phyloP scores from a whole-genome alignment of 2,888 invertebrate genomes.

The Tipula vernalis region DNA sequence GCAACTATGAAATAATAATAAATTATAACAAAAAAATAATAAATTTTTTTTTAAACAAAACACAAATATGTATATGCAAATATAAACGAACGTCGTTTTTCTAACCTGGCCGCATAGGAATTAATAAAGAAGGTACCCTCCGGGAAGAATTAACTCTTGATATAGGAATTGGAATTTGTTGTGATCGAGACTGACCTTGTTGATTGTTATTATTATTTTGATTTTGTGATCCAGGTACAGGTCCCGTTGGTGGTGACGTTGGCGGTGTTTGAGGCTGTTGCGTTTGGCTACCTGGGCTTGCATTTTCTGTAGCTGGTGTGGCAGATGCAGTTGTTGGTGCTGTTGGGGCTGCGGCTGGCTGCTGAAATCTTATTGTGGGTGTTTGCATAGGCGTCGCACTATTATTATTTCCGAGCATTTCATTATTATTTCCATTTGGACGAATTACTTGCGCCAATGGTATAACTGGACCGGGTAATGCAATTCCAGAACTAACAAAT shows the following conservation, averaged over 20 bases:
- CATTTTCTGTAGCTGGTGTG: neutral
- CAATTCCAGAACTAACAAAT: constrained; percentile 28
- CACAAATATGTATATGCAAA: neutral
- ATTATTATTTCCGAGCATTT: constrained; percentile 15
- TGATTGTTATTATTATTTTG: constrained; percentile 9
- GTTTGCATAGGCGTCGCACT: neutral
- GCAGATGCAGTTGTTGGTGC: constrained; percentile 18
- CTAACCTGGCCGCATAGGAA: constrained; percentile 11
- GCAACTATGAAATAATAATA: constrained; percentile 8
- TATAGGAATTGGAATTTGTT: neutral
- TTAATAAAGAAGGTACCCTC: neutral
- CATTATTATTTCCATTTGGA: constrained; percentile 18
- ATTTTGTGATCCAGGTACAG: neutral
- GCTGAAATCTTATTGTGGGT: neutral
- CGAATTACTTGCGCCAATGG: constrained; percentile 6
- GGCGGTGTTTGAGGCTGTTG: neutral
- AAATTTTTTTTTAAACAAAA: neutral
- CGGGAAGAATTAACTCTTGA: neutral
- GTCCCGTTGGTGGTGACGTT: neutral
- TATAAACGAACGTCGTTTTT: constrained; percentile 6
- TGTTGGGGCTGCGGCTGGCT: neutral
- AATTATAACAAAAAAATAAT: constrained; percentile 5
- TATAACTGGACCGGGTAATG: constrained; percentile 5
- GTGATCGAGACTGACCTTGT: constrained; percentile 15
- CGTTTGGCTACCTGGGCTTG: constrained; percentile 15